Percentiles rank a stretch among this genome's conserved stretches.
These are phyloP conservation scores for Eremophila alpestris DNA, from an alignment of 2,797 vertebrate genomes.

Conservation along the genomic window DNA sequence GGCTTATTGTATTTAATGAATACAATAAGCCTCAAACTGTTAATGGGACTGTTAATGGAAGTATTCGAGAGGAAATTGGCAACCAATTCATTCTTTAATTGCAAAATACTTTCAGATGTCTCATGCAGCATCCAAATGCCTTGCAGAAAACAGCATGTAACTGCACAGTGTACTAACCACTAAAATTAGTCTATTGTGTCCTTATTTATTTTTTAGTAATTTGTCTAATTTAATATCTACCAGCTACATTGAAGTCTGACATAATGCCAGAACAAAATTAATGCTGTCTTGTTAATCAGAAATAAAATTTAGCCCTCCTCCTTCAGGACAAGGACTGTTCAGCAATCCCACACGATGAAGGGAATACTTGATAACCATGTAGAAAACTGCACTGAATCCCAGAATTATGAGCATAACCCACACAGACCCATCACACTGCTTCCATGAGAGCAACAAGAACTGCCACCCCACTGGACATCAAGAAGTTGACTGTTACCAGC, in stretches of 20 bases:
- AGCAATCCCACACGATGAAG: neutral
- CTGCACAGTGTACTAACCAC: neutral
- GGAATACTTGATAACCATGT: neutral
- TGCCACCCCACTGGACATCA: neutral
- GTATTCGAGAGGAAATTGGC: neutral
- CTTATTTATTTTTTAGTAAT: neutral
- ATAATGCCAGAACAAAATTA: neutral
- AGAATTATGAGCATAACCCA: neutral
- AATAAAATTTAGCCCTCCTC: neutral
- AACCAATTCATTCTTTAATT: constrained; percentile 42
- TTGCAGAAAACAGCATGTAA: neutral
- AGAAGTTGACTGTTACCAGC: neutral
- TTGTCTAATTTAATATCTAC: neutral
- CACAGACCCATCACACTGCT: neutral
- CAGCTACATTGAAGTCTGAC: neutral
- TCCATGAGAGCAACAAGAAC: neutral
- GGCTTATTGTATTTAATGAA: neutral
- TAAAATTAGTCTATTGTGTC: neutral
- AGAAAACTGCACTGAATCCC: neutral
- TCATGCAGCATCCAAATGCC: neutral
- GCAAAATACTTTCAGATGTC: neutral
- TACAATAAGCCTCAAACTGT: neutral
- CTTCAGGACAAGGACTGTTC: neutral
- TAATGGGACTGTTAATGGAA: constrained; percentile 16
- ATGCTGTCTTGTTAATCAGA: neutral